Evolutionary conservation across 2,797 vertebrate species (phyloP).

Genomic region (Myoxocephalus aenaeus): DNA sequence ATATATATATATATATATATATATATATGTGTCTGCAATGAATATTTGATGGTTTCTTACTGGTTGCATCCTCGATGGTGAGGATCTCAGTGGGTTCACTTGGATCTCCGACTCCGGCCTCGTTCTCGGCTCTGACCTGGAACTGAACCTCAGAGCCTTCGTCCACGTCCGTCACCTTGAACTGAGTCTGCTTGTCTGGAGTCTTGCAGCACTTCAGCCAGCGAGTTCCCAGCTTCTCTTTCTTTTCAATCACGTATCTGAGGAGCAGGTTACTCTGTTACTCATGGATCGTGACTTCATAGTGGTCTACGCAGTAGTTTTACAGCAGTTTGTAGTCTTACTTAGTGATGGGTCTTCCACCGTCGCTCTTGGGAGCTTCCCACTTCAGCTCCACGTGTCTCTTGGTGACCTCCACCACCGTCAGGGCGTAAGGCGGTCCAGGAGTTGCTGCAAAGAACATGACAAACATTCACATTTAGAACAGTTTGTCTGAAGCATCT

Average conservation of each 20-base stretch:
- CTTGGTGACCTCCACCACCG: conserved; percentile 93
- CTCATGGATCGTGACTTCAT: background rate
- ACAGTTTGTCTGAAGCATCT: background rate
- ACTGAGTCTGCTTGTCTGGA: conserved; percentile 91
- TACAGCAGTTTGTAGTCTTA: conserved; percentile 63
- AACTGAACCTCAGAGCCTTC: conserved; percentile 98
- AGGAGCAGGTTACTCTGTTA: background rate
- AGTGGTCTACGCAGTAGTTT: background rate
- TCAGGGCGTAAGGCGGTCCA: conserved; percentile 95
- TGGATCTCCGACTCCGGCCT: conserved; percentile 96
- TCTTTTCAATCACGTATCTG: conserved; percentile 99
- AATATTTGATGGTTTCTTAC: conserved; percentile 76
- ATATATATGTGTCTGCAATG: background rate
- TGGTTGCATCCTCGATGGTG: conserved; percentile 92
- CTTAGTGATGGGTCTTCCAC: conserved; percentile 96
- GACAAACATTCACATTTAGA: background rate
- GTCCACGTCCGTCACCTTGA: conserved; percentile 96
- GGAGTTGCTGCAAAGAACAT: conserved; percentile 88
- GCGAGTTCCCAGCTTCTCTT: conserved; percentile 96
- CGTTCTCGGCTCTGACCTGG: conserved; percentile 98
- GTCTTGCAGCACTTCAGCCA: conserved; percentile 99
- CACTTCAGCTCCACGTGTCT: conserved; percentile 97
- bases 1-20: too few species aligned
- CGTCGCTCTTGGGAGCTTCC: conserved; percentile 97
- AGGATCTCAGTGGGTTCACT: conserved; percentile 96